Conservation (phyloP, 2,888 invertebrate species). For the Hybos culiciformis region DNA sequence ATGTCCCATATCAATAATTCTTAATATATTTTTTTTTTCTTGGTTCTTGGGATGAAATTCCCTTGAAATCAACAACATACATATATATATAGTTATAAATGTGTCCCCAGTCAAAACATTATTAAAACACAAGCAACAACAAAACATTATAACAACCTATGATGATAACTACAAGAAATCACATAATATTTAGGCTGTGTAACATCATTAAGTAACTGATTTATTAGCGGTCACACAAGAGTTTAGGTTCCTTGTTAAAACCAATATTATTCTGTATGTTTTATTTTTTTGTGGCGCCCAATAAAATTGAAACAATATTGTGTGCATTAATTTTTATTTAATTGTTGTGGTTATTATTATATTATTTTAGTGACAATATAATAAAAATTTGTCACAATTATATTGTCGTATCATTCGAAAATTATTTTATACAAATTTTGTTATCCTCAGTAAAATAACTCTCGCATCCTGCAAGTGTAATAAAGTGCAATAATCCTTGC, state of each 20-base stretch:
- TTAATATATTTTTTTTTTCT: neutral
- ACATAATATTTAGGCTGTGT: constrained; percentile 20
- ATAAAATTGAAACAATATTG: too few relatives aligned
- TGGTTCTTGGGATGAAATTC: neutral
- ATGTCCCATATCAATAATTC: constrained; percentile 12
- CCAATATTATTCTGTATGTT: constrained; percentile 13
- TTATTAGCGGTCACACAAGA: constrained; percentile 31
- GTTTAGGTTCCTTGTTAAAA: constrained; percentile 5
- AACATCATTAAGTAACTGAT: constrained; percentile 39
- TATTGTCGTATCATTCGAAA: too few relatives aligned
- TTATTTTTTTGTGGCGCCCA: constrained; percentile 10
- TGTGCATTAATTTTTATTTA: constrained; percentile 3
- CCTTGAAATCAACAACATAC: neutral
- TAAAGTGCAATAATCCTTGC: too few relatives aligned
- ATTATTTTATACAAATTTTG: too few relatives aligned
- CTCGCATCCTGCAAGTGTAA: too few relatives aligned
- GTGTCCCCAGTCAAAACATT: constrained; percentile 12
- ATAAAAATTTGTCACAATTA: too few relatives aligned
- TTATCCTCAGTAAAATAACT: too few relatives aligned
- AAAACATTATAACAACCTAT: too few relatives aligned
- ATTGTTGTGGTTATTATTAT: neutral
- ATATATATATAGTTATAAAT: neutral
- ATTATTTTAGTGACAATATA: too few relatives aligned
- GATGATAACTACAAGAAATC: constrained; percentile 16
- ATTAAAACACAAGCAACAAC: neutral